Percentiles rank a stretch among this genome's conserved stretches.
These are phyloP conservation scores for Sporophila hypoxantha DNA, from an alignment of 2,113 vertebrate species.

Conservation along the genomic window DNA sequence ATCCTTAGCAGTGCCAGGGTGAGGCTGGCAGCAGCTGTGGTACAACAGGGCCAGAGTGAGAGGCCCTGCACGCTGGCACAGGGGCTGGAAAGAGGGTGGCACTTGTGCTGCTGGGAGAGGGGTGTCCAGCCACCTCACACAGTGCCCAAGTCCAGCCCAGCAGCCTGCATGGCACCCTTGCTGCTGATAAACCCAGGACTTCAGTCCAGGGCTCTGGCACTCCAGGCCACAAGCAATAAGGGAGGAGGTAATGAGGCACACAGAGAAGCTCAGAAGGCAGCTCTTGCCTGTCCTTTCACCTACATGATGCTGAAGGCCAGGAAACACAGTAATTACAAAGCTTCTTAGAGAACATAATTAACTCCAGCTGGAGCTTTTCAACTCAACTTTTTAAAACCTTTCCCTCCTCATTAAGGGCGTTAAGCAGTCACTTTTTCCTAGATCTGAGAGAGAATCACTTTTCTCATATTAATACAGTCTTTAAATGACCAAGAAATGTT, in stretches of 20 bases:
- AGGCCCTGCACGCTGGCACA: not conserved
- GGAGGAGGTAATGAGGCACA: not conserved
- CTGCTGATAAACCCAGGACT: conserved; percentile 36
- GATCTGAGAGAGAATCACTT: not conserved
- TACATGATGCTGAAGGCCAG: not conserved
- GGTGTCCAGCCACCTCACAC: not conserved
- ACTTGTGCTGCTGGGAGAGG: not conserved
- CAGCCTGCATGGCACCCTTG: not conserved
- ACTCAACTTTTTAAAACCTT: not conserved
- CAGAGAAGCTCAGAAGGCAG: not conserved
- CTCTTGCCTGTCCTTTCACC: not conserved
- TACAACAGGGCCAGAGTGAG: not conserved
- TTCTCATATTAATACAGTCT: not conserved
- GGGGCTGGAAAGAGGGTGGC: not conserved
- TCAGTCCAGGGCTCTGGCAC: not conserved
- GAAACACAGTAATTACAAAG: not conserved
- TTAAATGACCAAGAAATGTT: not conserved
- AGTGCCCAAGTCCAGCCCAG: not conserved
- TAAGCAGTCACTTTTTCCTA: not conserved
- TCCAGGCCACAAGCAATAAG: not conserved
- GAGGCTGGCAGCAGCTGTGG: not conserved
- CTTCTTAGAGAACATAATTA: not conserved
- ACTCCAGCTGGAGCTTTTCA: conserved; percentile 17
- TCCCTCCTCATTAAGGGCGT: not conserved
- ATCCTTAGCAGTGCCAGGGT: not conserved